phyloP scores from a whole-genome alignment of 2,888 invertebrate genomes.

The Mamestra brassicae region DNA sequence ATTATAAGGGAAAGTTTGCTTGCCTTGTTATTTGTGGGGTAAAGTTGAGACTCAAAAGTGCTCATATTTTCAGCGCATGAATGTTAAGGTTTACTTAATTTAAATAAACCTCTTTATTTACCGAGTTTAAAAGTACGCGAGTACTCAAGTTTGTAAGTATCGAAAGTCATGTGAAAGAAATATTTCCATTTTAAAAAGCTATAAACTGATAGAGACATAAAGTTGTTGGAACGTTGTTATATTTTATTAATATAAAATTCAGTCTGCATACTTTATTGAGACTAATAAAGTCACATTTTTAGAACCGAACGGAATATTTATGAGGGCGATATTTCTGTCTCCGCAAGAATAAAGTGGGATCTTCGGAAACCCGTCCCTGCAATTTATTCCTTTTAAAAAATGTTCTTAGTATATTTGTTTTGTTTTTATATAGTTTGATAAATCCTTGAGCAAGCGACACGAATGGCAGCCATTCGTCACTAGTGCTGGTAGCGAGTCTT shows the following conservation, averaged over 20 bases:
- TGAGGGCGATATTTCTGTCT: constrained; percentile 53
- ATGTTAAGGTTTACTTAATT: constrained; percentile 9
- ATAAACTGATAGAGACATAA: constrained; percentile 39
- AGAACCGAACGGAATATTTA: constrained; percentile 55
- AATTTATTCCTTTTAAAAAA: constrained; percentile 45
- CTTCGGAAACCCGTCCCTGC: constrained; percentile 33
- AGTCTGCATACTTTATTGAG: constrained; percentile 48
- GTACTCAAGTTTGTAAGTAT: constrained; percentile 11
- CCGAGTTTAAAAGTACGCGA: not conserved
- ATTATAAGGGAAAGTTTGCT: constrained; percentile 54
- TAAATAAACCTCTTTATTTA: constrained; percentile 9
- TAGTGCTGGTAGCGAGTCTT: constrained; percentile 18
- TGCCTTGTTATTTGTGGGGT: constrained; percentile 38
- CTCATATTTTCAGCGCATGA: constrained; percentile 4
- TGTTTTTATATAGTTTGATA: constrained; percentile 37
- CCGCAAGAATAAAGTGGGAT: constrained; percentile 45
- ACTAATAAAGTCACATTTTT: constrained; percentile 55
- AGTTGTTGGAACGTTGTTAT: constrained; percentile 38
- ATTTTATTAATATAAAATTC: constrained; percentile 49
- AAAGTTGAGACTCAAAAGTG: constrained; percentile 29
- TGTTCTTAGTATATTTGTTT: constrained; percentile 36
- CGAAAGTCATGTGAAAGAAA: constrained; percentile 18
- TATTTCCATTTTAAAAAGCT: constrained; percentile 33
- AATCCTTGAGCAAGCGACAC: constrained; percentile 37
- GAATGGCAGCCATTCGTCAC: constrained; percentile 31